Evolutionary conservation across 2,797 vertebrate genomes (phyloP).

Genomic region (Furcifer pardalis): DNA sequence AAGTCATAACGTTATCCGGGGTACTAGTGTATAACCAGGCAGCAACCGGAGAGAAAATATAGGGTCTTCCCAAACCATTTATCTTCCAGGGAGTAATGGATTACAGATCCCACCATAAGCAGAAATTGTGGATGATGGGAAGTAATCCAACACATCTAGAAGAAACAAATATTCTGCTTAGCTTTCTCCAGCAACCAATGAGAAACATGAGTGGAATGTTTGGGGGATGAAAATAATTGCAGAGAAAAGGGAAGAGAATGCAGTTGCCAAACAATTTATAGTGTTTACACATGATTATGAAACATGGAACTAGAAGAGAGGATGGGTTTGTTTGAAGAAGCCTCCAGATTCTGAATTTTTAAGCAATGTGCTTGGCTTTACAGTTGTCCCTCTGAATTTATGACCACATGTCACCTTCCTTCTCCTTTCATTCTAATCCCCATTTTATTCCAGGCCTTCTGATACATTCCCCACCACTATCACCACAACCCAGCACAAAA

Average conservation of each 20-base stretch:
- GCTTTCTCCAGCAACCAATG: not conserved
- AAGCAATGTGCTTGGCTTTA: not conserved
- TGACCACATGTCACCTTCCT: not conserved
- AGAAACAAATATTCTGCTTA: not conserved
- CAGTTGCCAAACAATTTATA: not conserved
- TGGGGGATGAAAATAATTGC: not conserved
- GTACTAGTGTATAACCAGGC: no score
- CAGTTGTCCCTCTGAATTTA: not conserved
- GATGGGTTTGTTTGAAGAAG: not conserved
- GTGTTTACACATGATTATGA: not conserved
- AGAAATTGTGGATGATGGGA: not conserved
- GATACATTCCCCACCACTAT: not conserved
- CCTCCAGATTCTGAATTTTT: not conserved
- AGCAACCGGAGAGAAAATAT: not conserved
- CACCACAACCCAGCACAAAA: fast-evolving
- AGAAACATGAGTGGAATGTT: not conserved
- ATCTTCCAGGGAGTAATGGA: not conserved
- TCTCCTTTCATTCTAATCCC: not conserved
- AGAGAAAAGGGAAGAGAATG: not conserved
- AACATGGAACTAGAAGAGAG: not conserved
- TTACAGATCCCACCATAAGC: not conserved
- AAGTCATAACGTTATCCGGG: no score
- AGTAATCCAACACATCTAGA: not conserved
- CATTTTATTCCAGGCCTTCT: not conserved
- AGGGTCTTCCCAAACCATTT: not conserved